phyloP scores from a whole-genome alignment of 2,113 vertebrate genomes.

The Callochromis pleurospilus region DNA sequence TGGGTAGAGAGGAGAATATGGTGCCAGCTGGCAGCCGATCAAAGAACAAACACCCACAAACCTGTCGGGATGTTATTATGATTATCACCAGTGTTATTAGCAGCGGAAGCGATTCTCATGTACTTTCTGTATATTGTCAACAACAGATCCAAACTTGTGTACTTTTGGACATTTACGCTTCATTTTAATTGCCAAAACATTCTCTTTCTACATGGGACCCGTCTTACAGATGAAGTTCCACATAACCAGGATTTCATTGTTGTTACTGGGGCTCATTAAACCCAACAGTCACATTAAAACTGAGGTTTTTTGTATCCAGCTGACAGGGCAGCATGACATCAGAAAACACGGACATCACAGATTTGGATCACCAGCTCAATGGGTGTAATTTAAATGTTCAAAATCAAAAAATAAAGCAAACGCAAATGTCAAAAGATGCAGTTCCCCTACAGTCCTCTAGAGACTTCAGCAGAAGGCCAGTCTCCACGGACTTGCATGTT shows the following conservation, averaged over 20 bases:
- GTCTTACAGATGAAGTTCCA: not conserved
- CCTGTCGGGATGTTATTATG: slow-evolving; percentile 6
- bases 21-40: slow-evolving; percentile 70
- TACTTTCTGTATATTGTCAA: not conserved
- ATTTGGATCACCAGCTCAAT: not conserved
- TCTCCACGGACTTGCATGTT: not conserved
- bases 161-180: not conserved
- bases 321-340: not conserved
- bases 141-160: not conserved
- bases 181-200: not conserved
- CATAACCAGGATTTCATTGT: not conserved
- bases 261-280: not conserved
- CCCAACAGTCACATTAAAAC: not conserved
- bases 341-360: not conserved
- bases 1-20: slow-evolving; percentile 25
- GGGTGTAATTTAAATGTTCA: not conserved
- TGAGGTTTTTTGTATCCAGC: not conserved
- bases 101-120: not conserved
- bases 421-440: not conserved
- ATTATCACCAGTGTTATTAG: not conserved
- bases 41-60: slow-evolving; percentile 37
- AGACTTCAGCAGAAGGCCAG: not conserved
- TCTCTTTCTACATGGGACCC: not conserved
- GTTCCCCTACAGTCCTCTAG: not conserved
- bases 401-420: not conserved